Base-by-base conservation (phyloP, 1,140 invertebrate species). In the honey bee (Apis mellifera) region DNA sequence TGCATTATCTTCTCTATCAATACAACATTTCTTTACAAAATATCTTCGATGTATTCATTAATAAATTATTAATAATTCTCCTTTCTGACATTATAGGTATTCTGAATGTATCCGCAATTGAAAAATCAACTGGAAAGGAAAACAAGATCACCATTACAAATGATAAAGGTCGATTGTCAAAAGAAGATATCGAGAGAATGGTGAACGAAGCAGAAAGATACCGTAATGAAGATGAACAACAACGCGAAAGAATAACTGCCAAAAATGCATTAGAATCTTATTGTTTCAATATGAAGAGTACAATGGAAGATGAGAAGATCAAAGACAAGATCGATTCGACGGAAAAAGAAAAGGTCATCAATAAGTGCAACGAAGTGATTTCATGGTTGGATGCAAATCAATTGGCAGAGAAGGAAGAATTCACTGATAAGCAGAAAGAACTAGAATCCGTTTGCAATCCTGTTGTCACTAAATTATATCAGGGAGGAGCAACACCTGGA, bases 241-340 rank as follows among this genome's bases (percentile, higher is more conserved):
- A 97, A 88, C 95, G 95, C 52, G 95, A 96, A 42, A 94, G 95
- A 23, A 95, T 98, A 52, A 48, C 92, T 0, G 95, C 95, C 1
- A 94, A 95, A 78, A 95, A 95, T 83, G 88, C 94, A 62, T 92
- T 97, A 19, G 97, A 98, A 89, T 95, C 95, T 60, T 97, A 98
- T 84, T 98, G 98, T 94, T 99, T 99, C 96, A 98, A 98, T 95
- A 98, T 99, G 96, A 99, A 99, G 95, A 97, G 97, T 76, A 99
- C 98, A 26, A 96, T 97, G 91, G 97, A 97, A 88, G 97, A 97
- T 92, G 98, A 99, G 50, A 97, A 97, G 90, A 95, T 99, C 86
- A 98, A 97, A 92, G 97, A 97, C 90, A 98, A 99, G 94, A 98
- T 99, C 88, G 95, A 96, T 15, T 97, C 97, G 77, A 94, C 96